Conservation (phyloP, 2,888 invertebrate genomes). For the Aphidius colemani region DNA sequence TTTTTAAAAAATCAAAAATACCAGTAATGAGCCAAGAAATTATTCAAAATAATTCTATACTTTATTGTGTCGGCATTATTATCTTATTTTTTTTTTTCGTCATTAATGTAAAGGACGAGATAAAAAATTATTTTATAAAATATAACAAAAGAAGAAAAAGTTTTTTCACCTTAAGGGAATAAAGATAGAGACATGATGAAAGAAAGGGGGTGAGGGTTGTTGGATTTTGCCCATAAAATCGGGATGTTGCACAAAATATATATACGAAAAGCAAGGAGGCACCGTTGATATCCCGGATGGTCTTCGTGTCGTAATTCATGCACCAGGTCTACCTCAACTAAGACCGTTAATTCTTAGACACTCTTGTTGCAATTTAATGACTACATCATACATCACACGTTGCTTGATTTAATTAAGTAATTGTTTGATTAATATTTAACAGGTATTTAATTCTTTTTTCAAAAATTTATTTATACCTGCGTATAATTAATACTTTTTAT, state of each 20-base stretch:
- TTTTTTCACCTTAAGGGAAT: not conserved
- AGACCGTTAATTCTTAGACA: constrained; percentile 59
- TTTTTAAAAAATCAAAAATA: not conserved
- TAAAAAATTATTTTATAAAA: not conserved
- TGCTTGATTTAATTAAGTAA: not conserved
- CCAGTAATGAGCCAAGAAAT: not conserved
- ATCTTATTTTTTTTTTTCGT: no score
- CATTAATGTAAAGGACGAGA: no score
- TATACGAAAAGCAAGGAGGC: constrained; percentile 33
- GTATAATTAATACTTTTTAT: no score
- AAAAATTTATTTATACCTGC: no score
- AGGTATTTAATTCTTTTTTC: no score
- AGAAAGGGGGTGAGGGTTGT: constrained; percentile 7
- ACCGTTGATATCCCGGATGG: constrained; percentile 30
- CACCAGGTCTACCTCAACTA: constrained; percentile 42
- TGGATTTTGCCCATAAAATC: constrained; percentile 56
- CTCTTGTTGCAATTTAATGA: constrained; percentile 18
- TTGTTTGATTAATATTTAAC: constrained; percentile 6
- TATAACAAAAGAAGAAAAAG: not conserved
- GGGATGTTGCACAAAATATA: constrained; percentile 60
- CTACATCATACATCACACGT: not conserved
- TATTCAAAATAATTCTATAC: no score
- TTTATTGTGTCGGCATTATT: no score
- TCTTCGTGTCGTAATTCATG: constrained; percentile 29
- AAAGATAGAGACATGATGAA: constrained; percentile 6